Conservation (phyloP, 2,113 vertebrate genomes). For the Tyto alba region DNA sequence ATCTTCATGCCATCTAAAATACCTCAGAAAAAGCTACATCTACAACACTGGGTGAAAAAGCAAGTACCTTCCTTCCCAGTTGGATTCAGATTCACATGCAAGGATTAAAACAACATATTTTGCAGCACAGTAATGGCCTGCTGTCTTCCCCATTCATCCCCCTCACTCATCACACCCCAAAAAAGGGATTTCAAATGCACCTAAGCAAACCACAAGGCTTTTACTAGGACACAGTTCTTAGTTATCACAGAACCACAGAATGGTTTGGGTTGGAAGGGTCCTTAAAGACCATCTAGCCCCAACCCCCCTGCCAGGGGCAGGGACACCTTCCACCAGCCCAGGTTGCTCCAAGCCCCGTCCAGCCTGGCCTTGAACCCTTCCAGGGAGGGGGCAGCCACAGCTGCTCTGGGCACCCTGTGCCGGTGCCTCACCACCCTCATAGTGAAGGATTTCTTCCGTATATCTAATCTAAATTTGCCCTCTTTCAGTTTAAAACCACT, state of each 20-base stretch:
- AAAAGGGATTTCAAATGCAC: neutral
- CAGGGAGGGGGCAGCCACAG: neutral
- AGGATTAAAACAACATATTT: neutral
- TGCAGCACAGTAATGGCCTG: neutral
- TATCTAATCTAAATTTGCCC: neutral
- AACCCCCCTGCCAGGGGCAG: neutral
- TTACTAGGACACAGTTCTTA: neutral
- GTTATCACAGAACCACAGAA: neutral
- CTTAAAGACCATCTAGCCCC: neutral
- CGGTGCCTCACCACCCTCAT: neutral
- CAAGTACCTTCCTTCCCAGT: neutral
- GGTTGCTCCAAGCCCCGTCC: neutral
- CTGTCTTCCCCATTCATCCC: neutral
- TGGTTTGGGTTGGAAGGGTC: neutral
- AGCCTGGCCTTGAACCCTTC: neutral
- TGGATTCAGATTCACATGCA: neutral
- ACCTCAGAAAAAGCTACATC: neutral
- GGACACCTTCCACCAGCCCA: neutral
- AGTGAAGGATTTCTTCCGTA: neutral
- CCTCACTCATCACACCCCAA: neutral
- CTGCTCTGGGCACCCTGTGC: neutral
- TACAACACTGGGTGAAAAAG: neutral
- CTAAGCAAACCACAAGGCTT: neutral
- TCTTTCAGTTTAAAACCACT: neutral
- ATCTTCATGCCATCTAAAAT: slow-evolving; percentile 1